A percentile compares a stretch with the other conserved stretches of the same genome.
phyloP scores from a whole-genome alignment of 1,140 invertebrate genomes.

The Diprion similis region DNA sequence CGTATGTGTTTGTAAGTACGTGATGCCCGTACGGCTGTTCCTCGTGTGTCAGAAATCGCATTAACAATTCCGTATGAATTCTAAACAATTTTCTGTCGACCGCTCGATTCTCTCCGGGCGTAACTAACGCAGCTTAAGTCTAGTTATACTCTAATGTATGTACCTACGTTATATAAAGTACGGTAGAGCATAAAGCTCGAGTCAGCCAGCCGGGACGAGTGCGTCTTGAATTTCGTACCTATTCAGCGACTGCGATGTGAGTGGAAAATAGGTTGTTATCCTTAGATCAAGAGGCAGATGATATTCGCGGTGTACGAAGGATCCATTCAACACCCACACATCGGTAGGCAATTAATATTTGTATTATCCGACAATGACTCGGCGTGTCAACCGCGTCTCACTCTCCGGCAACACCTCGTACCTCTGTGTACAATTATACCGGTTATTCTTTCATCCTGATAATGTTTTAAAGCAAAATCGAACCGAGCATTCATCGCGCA shows the following conservation, averaged over 20 bases:
- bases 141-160: no score
- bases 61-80: background rate
- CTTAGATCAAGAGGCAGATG: background rate
- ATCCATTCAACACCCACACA: background rate
- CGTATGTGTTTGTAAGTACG: background rate
- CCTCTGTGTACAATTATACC: background rate
- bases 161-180: no score
- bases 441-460: background rate
- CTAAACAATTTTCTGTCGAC: slow-evolving; percentile 2
- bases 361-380: background rate
- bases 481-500: background rate
- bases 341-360: background rate
- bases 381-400: background rate
- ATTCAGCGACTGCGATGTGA: background rate
- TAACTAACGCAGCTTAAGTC: background rate
- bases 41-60: background rate
- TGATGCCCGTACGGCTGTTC: background rate
- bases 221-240: no score
- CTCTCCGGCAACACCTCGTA: background rate
- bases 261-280: slow-evolving; percentile 5
- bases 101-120: background rate
- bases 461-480: background rate
- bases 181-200: no score
- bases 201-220: no score
- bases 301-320: background rate